phyloP scores from a whole-genome alignment of 1,140 invertebrate genomes.

The Achatina immaculata region DNA sequence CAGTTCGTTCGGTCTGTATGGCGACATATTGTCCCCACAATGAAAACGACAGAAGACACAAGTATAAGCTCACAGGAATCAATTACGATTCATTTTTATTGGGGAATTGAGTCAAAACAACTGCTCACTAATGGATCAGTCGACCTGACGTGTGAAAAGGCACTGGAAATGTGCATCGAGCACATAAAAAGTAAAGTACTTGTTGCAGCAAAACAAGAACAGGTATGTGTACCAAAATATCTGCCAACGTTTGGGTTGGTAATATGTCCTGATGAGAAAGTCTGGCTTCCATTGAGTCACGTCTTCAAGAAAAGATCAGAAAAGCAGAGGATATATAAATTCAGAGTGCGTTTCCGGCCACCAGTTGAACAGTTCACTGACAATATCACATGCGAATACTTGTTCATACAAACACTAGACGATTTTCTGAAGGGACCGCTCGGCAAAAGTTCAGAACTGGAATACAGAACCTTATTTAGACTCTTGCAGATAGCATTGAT shows the following conservation, averaged over 20 bases:
- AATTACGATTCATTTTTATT: background rate
- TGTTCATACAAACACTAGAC: constrained; percentile 20
- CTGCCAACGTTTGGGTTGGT: constrained; percentile 1
- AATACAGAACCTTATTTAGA: background rate
- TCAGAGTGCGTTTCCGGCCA: constrained; percentile 12
- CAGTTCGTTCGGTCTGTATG: too few relatives aligned
- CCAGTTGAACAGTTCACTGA: background rate
- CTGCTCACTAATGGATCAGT: background rate
- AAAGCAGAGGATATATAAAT: background rate
- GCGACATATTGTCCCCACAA: too few relatives aligned
- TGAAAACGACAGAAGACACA: too few relatives aligned
- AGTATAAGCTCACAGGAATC: background rate
- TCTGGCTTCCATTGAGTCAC: background rate
- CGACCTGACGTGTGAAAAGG: background rate
- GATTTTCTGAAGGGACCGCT: constrained; percentile 4
- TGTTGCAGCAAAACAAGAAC: background rate
- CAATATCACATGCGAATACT: constrained; percentile 12
- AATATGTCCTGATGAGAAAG: background rate
- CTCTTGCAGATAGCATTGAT: background rate
- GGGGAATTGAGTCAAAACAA: background rate
- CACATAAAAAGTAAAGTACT: background rate
- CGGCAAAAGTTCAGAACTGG: background rate
- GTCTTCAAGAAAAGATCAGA: constrained; percentile 7
- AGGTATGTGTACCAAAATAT: background rate
- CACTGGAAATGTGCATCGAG: background rate